A percentile compares a stretch with the other conserved stretches of the same genome.
Conservation (phyloP, 2,888 invertebrate species). For the Chaetoderma sp. region DNA sequence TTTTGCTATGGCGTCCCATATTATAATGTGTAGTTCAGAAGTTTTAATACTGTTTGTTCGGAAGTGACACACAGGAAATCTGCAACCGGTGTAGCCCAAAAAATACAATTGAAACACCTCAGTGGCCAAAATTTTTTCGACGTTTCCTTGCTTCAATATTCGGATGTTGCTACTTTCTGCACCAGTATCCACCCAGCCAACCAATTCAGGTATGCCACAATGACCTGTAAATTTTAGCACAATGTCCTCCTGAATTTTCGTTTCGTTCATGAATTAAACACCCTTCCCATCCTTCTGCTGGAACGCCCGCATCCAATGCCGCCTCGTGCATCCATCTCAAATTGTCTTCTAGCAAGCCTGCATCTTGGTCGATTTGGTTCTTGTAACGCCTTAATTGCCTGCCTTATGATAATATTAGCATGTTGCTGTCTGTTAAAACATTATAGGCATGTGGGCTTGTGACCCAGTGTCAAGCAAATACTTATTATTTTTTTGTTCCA, state of each 20-base stretch:
- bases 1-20: neutral
- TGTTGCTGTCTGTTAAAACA: constrained; percentile 12
- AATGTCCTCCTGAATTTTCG: constrained; percentile 19
- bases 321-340: constrained; percentile 13
- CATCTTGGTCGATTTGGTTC: constrained; percentile 4
- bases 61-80: neutral
- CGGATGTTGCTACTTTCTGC: neutral
- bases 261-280: constrained; percentile 21
- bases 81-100: neutral
- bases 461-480: constrained; percentile 12
- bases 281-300: constrained; percentile 8
- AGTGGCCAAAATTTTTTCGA: neutral
- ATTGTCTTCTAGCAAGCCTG: constrained; percentile 9
- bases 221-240: constrained; percentile 17
- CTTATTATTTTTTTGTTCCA: constrained; percentile 18
- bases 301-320: neutral
- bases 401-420: constrained; percentile 17
- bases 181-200: constrained; percentile 20
- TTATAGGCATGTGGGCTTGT: constrained; percentile 6
- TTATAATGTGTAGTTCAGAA: neutral
- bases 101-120: neutral
- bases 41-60: neutral
- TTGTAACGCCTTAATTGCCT: constrained; percentile 12
- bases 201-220: constrained; percentile 1
- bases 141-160: neutral